phyloP scores from a whole-genome alignment of 2,888 invertebrate species.

The Nemotelus pantherinus region DNA sequence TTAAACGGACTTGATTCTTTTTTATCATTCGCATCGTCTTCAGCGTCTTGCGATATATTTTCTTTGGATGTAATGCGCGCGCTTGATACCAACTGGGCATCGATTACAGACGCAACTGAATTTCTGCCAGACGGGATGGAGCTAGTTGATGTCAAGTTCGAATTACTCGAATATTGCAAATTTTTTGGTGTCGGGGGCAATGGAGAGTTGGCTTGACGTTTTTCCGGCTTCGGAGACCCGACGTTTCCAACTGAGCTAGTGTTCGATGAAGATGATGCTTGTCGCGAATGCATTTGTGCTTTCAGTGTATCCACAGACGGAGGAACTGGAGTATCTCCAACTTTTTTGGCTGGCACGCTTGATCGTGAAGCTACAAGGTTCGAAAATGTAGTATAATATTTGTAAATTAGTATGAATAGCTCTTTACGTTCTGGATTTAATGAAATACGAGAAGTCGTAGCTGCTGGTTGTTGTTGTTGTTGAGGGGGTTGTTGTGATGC shows the following conservation, averaged over 20 bases:
- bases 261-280: slow-evolving; percentile 79
- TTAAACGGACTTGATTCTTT: slow-evolving; percentile 70
- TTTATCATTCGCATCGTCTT: slow-evolving; percentile 63
- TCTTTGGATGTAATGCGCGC: slow-evolving; percentile 63
- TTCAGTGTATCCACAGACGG: slow-evolving; percentile 72
- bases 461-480: slow-evolving; percentile 50
- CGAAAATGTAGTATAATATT: neutral
- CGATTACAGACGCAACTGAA: slow-evolving; percentile 64
- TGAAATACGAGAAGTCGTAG: neutral
- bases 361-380: slow-evolving; percentile 24
- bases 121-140: slow-evolving; percentile 58
- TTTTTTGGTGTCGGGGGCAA: slow-evolving; percentile 79
- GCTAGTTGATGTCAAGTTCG: slow-evolving; percentile 60
- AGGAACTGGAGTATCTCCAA: slow-evolving; percentile 61
- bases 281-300: slow-evolving; percentile 70
- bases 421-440: slow-evolving; percentile 35
- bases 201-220: slow-evolving; percentile 89
- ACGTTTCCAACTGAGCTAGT: slow-evolving; percentile 77
- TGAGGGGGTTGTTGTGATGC: slow-evolving; percentile 58
- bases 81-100: slow-evolving; percentile 53
- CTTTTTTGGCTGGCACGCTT: slow-evolving; percentile 45
- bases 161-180: slow-evolving; percentile 57
- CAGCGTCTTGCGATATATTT: slow-evolving; percentile 55
- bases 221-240: slow-evolving; percentile 90
- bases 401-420: neutral